A percentile compares a stretch with the other conserved stretches of the same genome.
phyloP scores from a whole-genome alignment of 2,113 vertebrate species.

The Macrotus californicus region DNA sequence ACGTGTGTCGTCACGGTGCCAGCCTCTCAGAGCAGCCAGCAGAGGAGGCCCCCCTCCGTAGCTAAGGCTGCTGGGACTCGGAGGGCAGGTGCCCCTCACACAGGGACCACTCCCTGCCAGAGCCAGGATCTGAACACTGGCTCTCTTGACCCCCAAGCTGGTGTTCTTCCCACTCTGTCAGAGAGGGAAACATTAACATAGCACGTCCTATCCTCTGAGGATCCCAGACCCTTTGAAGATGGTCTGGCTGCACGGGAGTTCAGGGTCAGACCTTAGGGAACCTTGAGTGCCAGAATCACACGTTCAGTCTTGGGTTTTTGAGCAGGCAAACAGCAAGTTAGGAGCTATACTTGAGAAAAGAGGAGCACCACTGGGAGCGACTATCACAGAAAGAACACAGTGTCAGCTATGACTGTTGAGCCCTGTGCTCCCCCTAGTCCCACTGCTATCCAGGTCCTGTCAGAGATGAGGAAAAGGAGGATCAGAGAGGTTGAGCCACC shows the following conservation, averaged over 20 bases:
- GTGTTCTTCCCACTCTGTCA: not conserved
- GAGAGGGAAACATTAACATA: not conserved
- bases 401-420: not conserved
- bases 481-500: not conserved
- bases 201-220: not conserved
- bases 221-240: not conserved
- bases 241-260: not conserved
- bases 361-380: not conserved
- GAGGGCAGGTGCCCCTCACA: not conserved
- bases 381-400: not conserved
- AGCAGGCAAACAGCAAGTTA: not conserved
- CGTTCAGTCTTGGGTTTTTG: not conserved
- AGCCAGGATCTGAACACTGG: not conserved
- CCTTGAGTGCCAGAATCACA: not conserved
- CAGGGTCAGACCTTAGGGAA: not conserved
- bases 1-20: accelerated
- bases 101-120: no score
- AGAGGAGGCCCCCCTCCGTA: not conserved
- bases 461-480: not conserved
- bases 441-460: not conserved
- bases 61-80: not conserved
- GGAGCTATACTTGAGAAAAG: not conserved
- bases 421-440: not conserved
- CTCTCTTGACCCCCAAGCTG: not conserved
- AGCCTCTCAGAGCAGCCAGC: not conserved